Base-by-base conservation (phyloP, 2,888 invertebrate genomes). In the Atethmia centrago region DNA sequence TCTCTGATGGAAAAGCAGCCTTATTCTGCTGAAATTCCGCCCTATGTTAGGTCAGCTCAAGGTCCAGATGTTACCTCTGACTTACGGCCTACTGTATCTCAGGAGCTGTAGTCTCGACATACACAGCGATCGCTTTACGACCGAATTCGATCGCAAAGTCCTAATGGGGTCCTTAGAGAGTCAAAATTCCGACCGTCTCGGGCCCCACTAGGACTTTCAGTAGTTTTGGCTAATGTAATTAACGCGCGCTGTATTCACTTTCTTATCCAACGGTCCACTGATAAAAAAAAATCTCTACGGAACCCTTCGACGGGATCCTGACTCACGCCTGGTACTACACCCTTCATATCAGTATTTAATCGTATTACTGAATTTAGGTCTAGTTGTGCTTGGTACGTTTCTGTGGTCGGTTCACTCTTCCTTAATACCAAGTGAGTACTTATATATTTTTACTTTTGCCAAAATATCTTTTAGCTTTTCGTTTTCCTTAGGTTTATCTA, bases 341-440 rank as follows among this genome's bases (percentile, higher is more conserved):
- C 79, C 68, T 80, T 71, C 36, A 53, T 71, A 68, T 75, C 59
- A 79, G 66, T 79, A 81, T 83, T 79, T 64, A 79, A 59, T 75
- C 49, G 67, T 56, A 68, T 31, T 36, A 53, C 19, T 45, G 59
- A 59, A 79, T 75, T 61, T 68, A 65, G 40, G 31, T 51, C 40
- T 75, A 81, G 81, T 81, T 49, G 81, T 68, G 80, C 16, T n/a
- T 53, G 66, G n/a, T 42, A 31, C 28, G 40, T 64, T 47, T 64
- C 55, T 40, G 75, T 79, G 75, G 45, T 25, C 47, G 67, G 75
- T 82, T 12, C 74, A 25, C 58, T 69, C 42, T 28, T 55, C 21
- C 5, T 21, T 21, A 5, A 14, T 10, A 79, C 4, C 1, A 55
- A 49, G 83, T 79, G 65, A 80, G 81, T 58, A 51, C 45, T 2